phyloP scores from a whole-genome alignment of 2,888 invertebrate species.

The Dynastes tityus region DNA sequence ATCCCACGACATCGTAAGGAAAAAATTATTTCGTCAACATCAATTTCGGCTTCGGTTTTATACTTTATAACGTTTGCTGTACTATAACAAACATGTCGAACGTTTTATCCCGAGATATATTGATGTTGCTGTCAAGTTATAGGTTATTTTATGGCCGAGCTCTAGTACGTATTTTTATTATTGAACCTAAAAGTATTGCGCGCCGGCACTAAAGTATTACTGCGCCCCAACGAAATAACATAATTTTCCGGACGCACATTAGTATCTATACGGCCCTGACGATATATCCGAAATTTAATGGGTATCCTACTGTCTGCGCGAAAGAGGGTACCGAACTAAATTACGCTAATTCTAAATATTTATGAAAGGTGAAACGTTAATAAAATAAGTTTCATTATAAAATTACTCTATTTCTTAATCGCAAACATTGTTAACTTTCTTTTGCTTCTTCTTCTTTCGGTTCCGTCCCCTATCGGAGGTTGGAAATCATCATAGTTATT shows the following conservation, averaged over 20 bases:
- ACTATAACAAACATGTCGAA: constrained; percentile 41
- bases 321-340: no score
- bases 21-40: constrained; percentile 22
- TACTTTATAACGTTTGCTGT: constrained; percentile 43
- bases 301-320: no score
- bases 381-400: no score
- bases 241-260: constrained; percentile 21
- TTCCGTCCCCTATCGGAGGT: no score
- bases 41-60: constrained; percentile 42
- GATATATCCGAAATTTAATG: background rate
- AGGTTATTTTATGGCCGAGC: constrained; percentile 37
- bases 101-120: constrained; percentile 44
- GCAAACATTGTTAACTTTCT: no score
- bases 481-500: no score
- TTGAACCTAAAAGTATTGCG: constrained; percentile 44
- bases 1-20: background rate
- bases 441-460: no score
- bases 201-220: constrained; percentile 29
- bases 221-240: constrained; percentile 23
- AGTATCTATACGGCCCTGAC: constrained; percentile 11
- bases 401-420: no score
- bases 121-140: constrained; percentile 44
- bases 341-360: no score
- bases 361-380: no score
- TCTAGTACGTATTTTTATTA: constrained; percentile 43